Percentiles rank a stretch among this genome's conserved stretches.
Evolutionary conservation across 2,797 vertebrate genomes (phyloP).

Genomic region (Paramormyrops hopkinsi): DNA sequence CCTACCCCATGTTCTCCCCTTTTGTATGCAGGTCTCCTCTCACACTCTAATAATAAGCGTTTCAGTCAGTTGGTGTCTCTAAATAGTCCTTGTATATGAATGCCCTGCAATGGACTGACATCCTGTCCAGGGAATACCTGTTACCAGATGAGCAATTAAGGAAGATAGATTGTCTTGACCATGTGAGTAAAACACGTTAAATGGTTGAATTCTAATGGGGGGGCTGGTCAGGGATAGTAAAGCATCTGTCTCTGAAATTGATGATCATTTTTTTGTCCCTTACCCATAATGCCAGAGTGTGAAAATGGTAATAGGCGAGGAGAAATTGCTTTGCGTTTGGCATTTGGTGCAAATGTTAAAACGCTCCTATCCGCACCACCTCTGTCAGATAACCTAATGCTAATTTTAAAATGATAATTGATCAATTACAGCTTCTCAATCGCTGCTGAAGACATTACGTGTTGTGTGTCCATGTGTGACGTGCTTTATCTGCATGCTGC

Average conservation of each 20-base stretch:
- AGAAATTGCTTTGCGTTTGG: neutral
- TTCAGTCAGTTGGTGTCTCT: neutral
- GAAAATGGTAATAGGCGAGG: neutral
- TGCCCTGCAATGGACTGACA: neutral
- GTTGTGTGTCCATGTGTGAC: neutral
- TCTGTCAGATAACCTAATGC: neutral
- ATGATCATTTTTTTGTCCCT: neutral
- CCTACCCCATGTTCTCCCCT: neutral
- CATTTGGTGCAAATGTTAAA: slow-evolving; percentile 19
- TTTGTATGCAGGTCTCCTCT: neutral
- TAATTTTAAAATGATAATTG: neutral
- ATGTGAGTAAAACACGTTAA: neutral
- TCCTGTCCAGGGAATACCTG: neutral
- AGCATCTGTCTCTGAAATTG: neutral
- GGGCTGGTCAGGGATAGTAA: neutral
- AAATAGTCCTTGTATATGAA: neutral
- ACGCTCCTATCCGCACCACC: neutral
- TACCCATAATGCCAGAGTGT: neutral
- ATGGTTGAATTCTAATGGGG: neutral
- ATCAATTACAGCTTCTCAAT: neutral
- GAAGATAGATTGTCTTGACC: neutral
- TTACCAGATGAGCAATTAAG: neutral
- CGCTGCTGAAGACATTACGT: neutral
- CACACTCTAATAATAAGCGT: neutral
- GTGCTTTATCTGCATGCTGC: neutral